Evolutionary conservation across 2,888 invertebrate species (phyloP), one percentile per base, ranked within the genome.

Genomic region (Sinotaia quadrata): DNA sequence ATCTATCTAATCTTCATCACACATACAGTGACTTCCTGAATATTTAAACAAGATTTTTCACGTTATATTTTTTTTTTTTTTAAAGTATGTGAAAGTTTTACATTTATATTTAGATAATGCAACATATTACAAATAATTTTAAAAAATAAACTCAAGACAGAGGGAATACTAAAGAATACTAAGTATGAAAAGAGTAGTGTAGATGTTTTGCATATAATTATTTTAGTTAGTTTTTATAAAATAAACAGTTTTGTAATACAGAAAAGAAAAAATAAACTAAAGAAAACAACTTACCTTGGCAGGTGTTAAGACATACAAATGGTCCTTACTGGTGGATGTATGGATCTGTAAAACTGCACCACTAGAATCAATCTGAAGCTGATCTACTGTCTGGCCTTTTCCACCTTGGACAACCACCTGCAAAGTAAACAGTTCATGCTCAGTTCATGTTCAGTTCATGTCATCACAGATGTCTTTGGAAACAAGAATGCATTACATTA

Each of bases 231-330:
- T 10, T 21, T 2, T 2, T 52, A 18, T 12, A 12, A 2, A 4
- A 52, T 15, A 52, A 27, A n/a, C 12, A 3, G 4, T n/a, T 12
- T n/a, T 8, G 27, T 7, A 33, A 24, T 24, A 24, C 5, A 54
- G 1, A 27, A 10, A 18, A 7, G 29, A 36, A 34, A 27, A 1
- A 33, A 18, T 15, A n/a, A 29, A 27, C 31, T 29, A 10, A 37
- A 59, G 24, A 4, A 31, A 33, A 34, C 4, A 36, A 51, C 59
- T 59, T 69, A 84, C 84, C 80, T 82, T 82, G 49, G 74, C 63
- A 4, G 74, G 65, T 33, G 82, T 80, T 67, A 82, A 72, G 8
- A 75, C 79, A 72, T 81, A 82, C 57, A 84, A 57, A 15, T 71
- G 67, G 12, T 75, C 74, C 31, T 69, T 71, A 57, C 78, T 73